phyloP scores from a whole-genome alignment of 2,797 vertebrate genomes.

The Diplodus sargus region DNA sequence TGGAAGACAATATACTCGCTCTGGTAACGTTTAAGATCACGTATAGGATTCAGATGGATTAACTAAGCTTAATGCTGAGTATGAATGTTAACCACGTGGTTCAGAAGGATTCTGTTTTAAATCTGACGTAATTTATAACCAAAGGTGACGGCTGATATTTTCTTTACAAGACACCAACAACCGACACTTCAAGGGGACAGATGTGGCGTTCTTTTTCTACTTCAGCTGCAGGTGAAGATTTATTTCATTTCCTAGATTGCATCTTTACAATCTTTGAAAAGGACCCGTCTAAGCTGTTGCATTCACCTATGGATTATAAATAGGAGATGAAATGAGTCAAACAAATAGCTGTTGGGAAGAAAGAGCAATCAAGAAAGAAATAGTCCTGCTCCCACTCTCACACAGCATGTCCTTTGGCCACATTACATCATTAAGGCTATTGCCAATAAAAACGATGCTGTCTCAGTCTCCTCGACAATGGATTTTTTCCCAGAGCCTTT shows the following conservation, averaged over 20 bases:
- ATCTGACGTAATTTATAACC: slow-evolving; percentile 11
- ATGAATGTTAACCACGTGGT: slow-evolving; percentile 13
- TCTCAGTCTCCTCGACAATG: neutral
- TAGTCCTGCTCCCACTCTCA: slow-evolving; percentile 10
- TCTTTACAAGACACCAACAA: neutral
- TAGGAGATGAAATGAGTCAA: neutral
- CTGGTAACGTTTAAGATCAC: slow-evolving; percentile 18
- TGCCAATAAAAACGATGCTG: neutral
- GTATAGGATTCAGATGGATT: slow-evolving; percentile 15
- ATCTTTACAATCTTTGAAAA: slow-evolving; percentile 8
- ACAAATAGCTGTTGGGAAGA: slow-evolving; percentile 13
- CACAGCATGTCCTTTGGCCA: slow-evolving; percentile 38
- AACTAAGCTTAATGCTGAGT: slow-evolving; percentile 18
- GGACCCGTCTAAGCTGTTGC: neutral
- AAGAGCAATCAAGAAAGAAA: neutral
- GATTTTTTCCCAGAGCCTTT: slow-evolving; percentile 10
- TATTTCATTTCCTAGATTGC: neutral
- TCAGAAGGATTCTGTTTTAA: slow-evolving; percentile 14
- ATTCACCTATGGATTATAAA: slow-evolving; percentile 17
- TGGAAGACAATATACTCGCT: slow-evolving; percentile 27
- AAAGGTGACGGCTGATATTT: neutral
- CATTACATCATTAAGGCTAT: slow-evolving; percentile 20
- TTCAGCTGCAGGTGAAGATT: slow-evolving; percentile 18
- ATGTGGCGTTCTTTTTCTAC: neutral
- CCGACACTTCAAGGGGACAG: neutral